Evolutionary conservation across 2,888 invertebrate species (phyloP), one percentile per base, ranked within the genome.

Genomic region (Chalcosyrphus nemorum): DNA sequence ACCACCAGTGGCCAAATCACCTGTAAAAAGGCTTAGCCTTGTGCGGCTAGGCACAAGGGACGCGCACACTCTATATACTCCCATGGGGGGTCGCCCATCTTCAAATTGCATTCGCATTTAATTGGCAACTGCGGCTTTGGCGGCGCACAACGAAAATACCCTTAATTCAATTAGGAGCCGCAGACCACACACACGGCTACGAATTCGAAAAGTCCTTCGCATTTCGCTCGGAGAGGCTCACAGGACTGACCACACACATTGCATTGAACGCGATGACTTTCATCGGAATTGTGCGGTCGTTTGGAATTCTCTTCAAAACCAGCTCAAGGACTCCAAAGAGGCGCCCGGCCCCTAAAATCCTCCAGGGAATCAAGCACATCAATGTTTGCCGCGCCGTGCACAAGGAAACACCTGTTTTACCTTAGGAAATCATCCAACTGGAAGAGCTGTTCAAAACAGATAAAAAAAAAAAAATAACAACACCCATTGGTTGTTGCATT

Each of bases 131-230:
- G 84, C 17, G 84, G 74, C 75, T 84, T 77, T 80, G 74, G 74
- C 80, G 84, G 84, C n/a, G n/a, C 74, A 35, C 57, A 80, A 17
- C 59, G 61, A 78, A 80, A 84, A 80, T 75, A 74, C 65, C 80
- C 65, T 84, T 84, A 75, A 84, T 84, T 84, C 84, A 84, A 84
- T 84, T 84, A 84, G 80, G 80, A 65, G 29, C 84, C 84, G 17
- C 80, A 80, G 84, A 84, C 84, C 84, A 84, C 84, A 84, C 84
- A 80, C 80, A 80, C 63, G n/a, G 63, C 78, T 77, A 38, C 61
- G 61, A 68, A 47, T 76, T 47, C 27, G 32, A 78, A 78, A 66
- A 72, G 82, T 78, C 82, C 82, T 78, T 82, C 54, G 61, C 24
- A 56, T 15, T 43, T 68, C 78, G 61, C 21, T n/a, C n/a, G n/a